phyloP scores from a whole-genome alignment of 2,797 vertebrate genomes.

The Karalla daura region DNA sequence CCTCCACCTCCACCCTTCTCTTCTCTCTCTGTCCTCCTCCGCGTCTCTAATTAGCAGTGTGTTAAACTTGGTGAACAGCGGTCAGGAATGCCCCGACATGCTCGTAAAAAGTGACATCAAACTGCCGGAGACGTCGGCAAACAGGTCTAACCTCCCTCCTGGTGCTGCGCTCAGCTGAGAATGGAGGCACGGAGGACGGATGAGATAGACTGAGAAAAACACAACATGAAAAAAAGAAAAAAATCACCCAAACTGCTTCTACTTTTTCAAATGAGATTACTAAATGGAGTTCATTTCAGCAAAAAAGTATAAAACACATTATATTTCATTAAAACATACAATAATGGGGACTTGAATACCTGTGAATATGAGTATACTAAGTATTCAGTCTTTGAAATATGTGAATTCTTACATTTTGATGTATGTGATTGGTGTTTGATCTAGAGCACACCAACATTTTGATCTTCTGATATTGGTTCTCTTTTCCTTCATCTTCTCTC shows the following conservation, averaged over 20 bases:
- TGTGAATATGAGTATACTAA: too few species aligned
- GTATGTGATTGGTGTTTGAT: too few species aligned
- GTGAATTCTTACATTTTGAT: too few species aligned
- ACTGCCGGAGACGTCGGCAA: slow-evolving; percentile 47
- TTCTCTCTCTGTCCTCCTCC: slow-evolving; percentile 31
- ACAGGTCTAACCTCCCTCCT: slow-evolving; percentile 54
- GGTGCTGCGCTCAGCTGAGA: background rate
- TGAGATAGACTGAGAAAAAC: background rate
- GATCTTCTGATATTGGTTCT: background rate
- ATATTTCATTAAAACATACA: too few species aligned
- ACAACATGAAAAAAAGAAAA: background rate
- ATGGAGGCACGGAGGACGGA: background rate
- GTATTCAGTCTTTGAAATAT: too few species aligned
- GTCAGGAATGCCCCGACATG: slow-evolving; percentile 76
- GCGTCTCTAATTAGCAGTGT: slow-evolving; percentile 75
- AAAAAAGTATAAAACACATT: too few species aligned
- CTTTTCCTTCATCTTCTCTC: background rate
- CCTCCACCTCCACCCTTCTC: slow-evolving; percentile 16
- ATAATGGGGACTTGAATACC: too few species aligned
- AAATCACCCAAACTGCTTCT: too few species aligned
- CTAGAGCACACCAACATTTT: too few species aligned
- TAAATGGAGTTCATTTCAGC: background rate
- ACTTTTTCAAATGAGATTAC: too few species aligned
- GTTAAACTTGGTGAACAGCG: slow-evolving; percentile 67
- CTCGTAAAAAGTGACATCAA: slow-evolving; percentile 78